A percentile compares a stretch with the other conserved stretches of the same genome.
phyloP scores from a whole-genome alignment of 2,888 invertebrate species.

The Synergus laeviventris region DNA sequence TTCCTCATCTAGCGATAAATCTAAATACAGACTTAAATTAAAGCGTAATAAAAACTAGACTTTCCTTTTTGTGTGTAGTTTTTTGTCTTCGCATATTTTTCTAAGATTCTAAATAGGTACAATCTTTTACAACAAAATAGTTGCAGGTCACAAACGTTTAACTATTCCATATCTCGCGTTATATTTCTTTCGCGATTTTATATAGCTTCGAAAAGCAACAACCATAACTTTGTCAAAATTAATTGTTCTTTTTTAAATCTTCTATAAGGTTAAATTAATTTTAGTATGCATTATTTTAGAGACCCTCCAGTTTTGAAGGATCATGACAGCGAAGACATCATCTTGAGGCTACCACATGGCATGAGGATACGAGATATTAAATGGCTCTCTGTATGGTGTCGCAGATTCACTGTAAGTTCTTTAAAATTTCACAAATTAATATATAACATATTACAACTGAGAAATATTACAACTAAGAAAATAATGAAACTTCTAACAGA shows the following conservation, averaged over 20 bases:
- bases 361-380: constrained; percentile 91
- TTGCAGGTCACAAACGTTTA: neutral
- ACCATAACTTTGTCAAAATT: neutral
- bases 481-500: too few relatives aligned
- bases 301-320: constrained; percentile 87
- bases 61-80: too few relatives aligned
- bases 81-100: neutral
- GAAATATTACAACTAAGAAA: too few relatives aligned
- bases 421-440: neutral
- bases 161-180: neutral
- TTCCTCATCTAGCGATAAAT: too few relatives aligned
- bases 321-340: constrained; percentile 87
- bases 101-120: neutral
- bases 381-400: constrained; percentile 95
- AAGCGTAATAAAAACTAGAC: too few relatives aligned
- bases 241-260: neutral
- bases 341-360: constrained; percentile 89
- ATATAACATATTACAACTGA: neutral
- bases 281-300: constrained; percentile 77
- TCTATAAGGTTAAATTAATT: neutral
- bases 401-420: constrained; percentile 89
- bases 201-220: neutral
- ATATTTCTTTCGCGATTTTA: neutral
- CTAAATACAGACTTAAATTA: too few relatives aligned
- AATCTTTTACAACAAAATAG: too few relatives aligned